A percentile compares a stretch with the other conserved stretches of the same genome.
phyloP scores from a whole-genome alignment of 2,113 vertebrate species.

The Orycteropus afer region DNA sequence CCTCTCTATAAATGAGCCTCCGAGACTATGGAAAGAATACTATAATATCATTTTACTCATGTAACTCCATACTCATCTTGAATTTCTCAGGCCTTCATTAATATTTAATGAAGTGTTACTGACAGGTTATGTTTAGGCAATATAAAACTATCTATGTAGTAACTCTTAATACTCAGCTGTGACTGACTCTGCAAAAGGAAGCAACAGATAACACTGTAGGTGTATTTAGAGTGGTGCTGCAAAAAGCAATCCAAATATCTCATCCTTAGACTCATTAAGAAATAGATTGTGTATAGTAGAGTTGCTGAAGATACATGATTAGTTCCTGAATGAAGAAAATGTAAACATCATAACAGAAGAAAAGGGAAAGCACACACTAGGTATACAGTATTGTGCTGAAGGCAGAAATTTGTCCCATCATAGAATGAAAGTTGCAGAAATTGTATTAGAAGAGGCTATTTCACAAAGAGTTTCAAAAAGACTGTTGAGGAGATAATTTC shows the following conservation, averaged over 20 bases:
- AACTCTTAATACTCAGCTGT: constrained; percentile 14
- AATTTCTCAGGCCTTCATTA: constrained; percentile 20
- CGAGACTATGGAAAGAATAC: neutral
- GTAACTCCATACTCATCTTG: neutral
- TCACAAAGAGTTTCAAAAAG: neutral
- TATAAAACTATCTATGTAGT: neutral
- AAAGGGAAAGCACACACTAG: neutral
- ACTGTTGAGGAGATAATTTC: neutral
- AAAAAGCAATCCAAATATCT: neutral
- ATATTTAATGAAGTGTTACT: constrained; percentile 24
- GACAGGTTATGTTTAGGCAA: neutral
- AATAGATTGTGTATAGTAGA: neutral
- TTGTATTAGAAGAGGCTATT: neutral
- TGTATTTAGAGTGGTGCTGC: neutral
- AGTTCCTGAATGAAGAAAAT: neutral
- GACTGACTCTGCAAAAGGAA: neutral
- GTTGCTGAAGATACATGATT: neutral
- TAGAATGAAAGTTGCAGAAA: neutral
- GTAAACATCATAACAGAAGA: neutral
- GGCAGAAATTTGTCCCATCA: neutral
- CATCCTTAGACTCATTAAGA: constrained; percentile 7
- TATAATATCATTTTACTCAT: neutral
- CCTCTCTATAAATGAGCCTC: neutral
- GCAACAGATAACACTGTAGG: neutral
- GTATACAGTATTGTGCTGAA: neutral